These are phyloP conservation scores for Catharus ustulatus DNA, from an alignment of 2,797 vertebrate species.

Conservation along the genomic window DNA sequence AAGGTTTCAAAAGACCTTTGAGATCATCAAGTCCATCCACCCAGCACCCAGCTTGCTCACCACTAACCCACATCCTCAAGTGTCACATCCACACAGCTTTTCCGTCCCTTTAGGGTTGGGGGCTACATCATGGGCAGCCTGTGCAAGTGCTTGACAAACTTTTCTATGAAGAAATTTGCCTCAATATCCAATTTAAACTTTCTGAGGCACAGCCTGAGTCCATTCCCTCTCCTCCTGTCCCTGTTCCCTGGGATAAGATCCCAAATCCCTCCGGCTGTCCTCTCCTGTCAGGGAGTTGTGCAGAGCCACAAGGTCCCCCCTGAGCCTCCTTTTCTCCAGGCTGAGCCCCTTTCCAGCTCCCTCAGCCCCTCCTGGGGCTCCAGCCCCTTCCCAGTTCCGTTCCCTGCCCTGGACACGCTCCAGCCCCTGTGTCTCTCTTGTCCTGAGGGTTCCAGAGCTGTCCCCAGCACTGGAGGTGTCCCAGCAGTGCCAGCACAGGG, in stretches of 20 bases:
- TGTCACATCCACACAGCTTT: background rate
- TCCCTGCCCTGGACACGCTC: too few relatives aligned
- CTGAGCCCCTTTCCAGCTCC: too few relatives aligned
- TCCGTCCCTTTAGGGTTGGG: too few relatives aligned
- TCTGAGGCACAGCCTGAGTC: rapidly evolving
- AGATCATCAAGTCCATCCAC: background rate
- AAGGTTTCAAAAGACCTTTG: background rate
- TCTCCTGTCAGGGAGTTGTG: background rate
- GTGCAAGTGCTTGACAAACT: rapidly evolving
- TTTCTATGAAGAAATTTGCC: background rate
- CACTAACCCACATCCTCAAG: too few relatives aligned
- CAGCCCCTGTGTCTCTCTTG: too few relatives aligned
- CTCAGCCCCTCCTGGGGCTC: too few relatives aligned
- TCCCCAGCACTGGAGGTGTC: background rate
- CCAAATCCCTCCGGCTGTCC: rapidly evolving
- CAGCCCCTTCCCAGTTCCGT: too few relatives aligned
- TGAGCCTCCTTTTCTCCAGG: too few relatives aligned
- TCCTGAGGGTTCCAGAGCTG: too few relatives aligned
- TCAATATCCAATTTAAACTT: background rate
- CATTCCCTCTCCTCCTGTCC: rapidly evolving
- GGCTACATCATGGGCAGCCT: too few relatives aligned
- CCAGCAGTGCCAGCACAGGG: background rate
- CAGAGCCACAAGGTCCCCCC: background rate
- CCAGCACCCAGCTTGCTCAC: background rate
- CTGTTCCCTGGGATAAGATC: too few relatives aligned